Evolutionary conservation across 1,140 invertebrate species (phyloP).

Genomic region (Leptinotarsa lineolata): DNA sequence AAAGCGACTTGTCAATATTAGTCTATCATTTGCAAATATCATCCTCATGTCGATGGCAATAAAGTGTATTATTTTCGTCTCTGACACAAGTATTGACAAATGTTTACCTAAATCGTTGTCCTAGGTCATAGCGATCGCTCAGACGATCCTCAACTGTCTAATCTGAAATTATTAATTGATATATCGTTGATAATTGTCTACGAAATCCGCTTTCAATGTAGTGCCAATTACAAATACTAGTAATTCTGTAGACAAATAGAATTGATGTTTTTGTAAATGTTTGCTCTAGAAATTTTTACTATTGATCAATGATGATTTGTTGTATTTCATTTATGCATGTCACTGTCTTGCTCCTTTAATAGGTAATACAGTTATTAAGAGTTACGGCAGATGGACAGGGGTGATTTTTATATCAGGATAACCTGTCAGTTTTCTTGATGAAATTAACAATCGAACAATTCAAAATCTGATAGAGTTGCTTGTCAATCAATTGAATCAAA

Average conservation of each 20-base stretch:
- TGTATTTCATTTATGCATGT: constrained; percentile 5
- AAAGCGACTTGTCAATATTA: constrained; percentile 48
- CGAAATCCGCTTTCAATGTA: constrained; percentile 1
- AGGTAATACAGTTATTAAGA: no score
- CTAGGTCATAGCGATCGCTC: constrained; percentile 26
- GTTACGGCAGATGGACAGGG: no score
- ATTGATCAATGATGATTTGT: constrained; percentile 16
- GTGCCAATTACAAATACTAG: constrained; percentile 22
- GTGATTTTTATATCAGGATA: no score
- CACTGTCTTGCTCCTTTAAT: background rate
- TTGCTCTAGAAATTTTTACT: constrained; percentile 22
- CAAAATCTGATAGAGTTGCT: no score
- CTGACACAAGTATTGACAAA: constrained; percentile 57
- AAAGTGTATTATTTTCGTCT: background rate
- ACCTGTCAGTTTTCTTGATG: no score
- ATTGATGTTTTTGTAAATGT: constrained; percentile 26
- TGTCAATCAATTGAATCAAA: no score
- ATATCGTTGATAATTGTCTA: constrained; percentile 33
- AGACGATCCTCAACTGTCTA: constrained; percentile 27
- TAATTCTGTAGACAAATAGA: constrained; percentile 22
- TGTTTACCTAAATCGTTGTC: constrained; percentile 88
- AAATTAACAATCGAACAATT: no score
- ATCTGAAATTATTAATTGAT: constrained; percentile 35
- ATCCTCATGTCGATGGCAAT: constrained; percentile 57
- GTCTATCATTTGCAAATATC: constrained; percentile 40